Conservation (phyloP, 2,888 invertebrate genomes). For the Cenopis cana region DNA sequence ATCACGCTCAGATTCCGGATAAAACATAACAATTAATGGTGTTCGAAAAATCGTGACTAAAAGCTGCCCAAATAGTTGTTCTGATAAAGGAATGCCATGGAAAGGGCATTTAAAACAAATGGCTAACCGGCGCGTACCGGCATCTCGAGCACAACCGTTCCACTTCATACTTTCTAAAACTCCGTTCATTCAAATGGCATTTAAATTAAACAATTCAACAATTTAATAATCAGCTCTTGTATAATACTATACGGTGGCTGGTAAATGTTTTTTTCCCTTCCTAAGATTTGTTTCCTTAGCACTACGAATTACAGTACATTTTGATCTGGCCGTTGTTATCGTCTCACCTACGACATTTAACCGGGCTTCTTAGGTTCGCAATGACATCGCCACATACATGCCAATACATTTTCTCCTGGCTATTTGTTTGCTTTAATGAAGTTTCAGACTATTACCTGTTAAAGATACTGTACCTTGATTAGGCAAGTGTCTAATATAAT, state of each 20-base stretch:
- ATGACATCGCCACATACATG: constrained; percentile 27
- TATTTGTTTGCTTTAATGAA: constrained; percentile 5
- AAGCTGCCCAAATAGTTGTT: constrained; percentile 48
- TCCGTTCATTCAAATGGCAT: constrained; percentile 71
- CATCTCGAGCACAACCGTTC: constrained; percentile 60
- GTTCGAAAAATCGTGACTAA: constrained; percentile 65
- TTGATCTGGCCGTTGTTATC: constrained; percentile 3
- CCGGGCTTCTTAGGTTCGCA: constrained; percentile 25
- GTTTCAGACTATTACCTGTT: neutral
- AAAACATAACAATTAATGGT: constrained; percentile 40
- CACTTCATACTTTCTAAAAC: constrained; percentile 72
- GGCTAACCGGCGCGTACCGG: constrained; percentile 56
- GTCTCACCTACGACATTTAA: constrained; percentile 36
- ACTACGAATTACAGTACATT: constrained; percentile 6
- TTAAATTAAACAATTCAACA: constrained; percentile 68
- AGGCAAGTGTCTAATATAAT: neutral
- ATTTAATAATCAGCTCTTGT: constrained; percentile 65
- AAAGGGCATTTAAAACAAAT: constrained; percentile 60
- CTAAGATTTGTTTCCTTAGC: constrained; percentile 13
- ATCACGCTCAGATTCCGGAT: constrained; percentile 41
- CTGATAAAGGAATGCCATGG: constrained; percentile 69
- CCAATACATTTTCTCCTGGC: constrained; percentile 18
- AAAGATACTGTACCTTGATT: neutral
- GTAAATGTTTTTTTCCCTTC: constrained; percentile 2
- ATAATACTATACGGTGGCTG: constrained; percentile 54